Evolutionary conservation across 2,113 vertebrate species (phyloP).

Genomic region (Hassar affinis): DNA sequence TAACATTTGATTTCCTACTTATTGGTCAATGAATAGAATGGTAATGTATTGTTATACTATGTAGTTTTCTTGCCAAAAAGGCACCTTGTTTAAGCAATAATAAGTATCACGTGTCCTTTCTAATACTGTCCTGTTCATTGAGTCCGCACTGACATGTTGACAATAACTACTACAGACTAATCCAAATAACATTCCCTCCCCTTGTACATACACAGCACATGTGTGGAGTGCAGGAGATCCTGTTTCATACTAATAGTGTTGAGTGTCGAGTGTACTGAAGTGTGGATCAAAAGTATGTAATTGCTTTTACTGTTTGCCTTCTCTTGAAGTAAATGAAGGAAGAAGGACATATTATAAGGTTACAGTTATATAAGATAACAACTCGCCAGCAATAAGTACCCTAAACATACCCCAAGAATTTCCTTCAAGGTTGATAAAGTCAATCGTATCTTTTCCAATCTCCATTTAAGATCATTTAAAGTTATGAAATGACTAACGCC

Average conservation of each 20-base stretch:
- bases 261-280: neutral
- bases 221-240: neutral
- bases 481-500: neutral
- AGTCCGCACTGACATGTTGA: neutral
- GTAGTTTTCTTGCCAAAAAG: neutral
- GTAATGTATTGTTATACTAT: neutral
- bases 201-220: neutral
- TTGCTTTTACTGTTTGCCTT: neutral
- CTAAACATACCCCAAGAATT: neutral
- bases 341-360: neutral
- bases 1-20: too few relatives aligned
- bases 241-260: conserved; percentile 8
- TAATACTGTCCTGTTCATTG: neutral
- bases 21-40: neutral
- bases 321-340: neutral
- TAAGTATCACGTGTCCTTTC: neutral
- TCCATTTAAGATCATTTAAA: neutral
- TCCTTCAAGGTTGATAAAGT: neutral
- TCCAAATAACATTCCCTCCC: neutral
- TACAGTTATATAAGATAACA: neutral
- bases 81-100: neutral
- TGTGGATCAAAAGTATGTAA: neutral
- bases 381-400: neutral
- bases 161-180: conserved; percentile 4
- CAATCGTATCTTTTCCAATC: neutral